phyloP scores from a whole-genome alignment of 1,140 invertebrate genomes.

The Drosophila parabipectinata region DNA sequence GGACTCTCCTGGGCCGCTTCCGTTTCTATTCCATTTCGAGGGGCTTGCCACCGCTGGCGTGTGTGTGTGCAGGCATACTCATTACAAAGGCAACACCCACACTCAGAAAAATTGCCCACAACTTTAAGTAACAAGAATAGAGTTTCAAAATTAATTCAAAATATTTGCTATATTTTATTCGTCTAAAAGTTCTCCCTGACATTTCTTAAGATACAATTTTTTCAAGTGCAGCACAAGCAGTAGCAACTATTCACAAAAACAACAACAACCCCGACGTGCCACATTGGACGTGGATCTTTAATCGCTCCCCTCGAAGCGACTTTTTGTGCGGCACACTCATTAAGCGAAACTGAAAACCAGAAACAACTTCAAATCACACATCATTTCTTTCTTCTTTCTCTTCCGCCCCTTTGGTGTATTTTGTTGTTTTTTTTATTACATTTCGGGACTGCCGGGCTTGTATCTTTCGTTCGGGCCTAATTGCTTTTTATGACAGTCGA shows the following conservation, averaged over 20 bases:
- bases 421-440: constrained; percentile 62
- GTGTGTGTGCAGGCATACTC: constrained; percentile 73
- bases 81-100: constrained; percentile 57
- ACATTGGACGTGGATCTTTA: constrained; percentile 61
- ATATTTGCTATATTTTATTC: no score
- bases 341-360: constrained; percentile 59
- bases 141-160: no score
- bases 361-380: constrained; percentile 72
- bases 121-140: no score
- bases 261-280: constrained; percentile 37
- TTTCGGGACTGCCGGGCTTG: constrained; percentile 62
- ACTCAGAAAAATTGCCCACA: neutral
- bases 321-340: constrained; percentile 60
- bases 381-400: constrained; percentile 54
- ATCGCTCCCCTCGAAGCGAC: constrained; percentile 55
- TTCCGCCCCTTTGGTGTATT: constrained; percentile 22
- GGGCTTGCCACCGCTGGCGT: constrained; percentile 12
- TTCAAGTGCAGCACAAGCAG: constrained; percentile 18
- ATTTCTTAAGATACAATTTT: constrained; percentile 2
- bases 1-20: constrained; percentile 10
- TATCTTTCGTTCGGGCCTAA: constrained; percentile 72
- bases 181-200: neutral
- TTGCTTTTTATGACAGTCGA: constrained; percentile 82
- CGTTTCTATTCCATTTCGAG: constrained; percentile 12
- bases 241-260: constrained; percentile 12